Conservation (phyloP, 1,140 invertebrate species). For the Tribolium madens region DNA sequence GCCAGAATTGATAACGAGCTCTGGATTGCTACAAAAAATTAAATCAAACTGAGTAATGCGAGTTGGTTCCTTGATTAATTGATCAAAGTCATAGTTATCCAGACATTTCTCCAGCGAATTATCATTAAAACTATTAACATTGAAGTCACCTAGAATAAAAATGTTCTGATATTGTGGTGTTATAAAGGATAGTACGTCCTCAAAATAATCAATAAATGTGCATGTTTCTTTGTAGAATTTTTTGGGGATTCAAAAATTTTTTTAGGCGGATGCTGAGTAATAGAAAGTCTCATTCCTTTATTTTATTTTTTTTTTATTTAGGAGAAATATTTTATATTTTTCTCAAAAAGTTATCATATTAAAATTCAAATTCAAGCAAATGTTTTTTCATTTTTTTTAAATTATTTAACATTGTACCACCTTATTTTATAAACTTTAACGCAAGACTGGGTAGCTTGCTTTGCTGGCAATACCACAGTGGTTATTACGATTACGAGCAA, state of each 20-base stretch:
- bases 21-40: too few relatives aligned
- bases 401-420: too few relatives aligned
- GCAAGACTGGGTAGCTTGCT: slow-evolving; percentile 85
- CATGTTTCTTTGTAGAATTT: too few relatives aligned
- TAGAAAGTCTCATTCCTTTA: too few relatives aligned
- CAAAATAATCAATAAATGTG: background rate
- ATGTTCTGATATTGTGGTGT: background rate
- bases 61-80: background rate
- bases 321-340: too few relatives aligned
- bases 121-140: background rate
- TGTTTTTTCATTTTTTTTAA: too few relatives aligned
- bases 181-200: background rate
- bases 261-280: too few relatives aligned
- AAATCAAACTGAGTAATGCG: background rate
- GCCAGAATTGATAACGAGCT: background rate
- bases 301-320: too few relatives aligned
- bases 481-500: slow-evolving; percentile 87
- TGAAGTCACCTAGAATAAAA: background rate
- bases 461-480: slow-evolving; percentile 88
- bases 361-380: too few relatives aligned
- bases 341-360: too few relatives aligned
- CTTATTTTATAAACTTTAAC: too few relatives aligned
- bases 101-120: background rate
- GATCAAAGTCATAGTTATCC: background rate
- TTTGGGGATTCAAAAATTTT: too few relatives aligned